Evolutionary conservation across 2,888 invertebrate species (phyloP).

Genomic region (Drosophila pseudotalamancana): DNA sequence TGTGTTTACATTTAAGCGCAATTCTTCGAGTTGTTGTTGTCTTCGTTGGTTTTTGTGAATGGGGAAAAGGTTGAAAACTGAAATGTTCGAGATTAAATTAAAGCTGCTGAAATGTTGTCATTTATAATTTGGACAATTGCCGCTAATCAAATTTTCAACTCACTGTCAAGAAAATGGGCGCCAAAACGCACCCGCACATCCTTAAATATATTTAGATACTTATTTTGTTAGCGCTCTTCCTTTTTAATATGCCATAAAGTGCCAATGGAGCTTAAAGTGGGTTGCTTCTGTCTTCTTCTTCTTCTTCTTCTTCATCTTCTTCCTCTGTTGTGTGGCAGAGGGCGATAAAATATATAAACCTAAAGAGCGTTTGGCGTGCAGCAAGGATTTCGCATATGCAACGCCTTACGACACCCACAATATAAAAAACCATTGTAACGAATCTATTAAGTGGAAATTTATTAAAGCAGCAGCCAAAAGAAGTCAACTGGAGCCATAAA

Average conservation of each 20-base stretch:
- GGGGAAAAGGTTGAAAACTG: slow-evolving; percentile 58
- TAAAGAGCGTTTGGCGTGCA: slow-evolving; percentile 37
- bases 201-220: slow-evolving; percentile 35
- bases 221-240: slow-evolving; percentile 30
- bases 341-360: slow-evolving; percentile 65
- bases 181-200: slow-evolving; percentile 3
- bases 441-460: slow-evolving; percentile 81
- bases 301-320: too few relatives aligned
- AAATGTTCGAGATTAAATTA: slow-evolving; percentile 73
- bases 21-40: slow-evolving; percentile 6
- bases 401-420: slow-evolving; percentile 17
- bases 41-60: not conserved
- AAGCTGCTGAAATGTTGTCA: slow-evolving; percentile 77
- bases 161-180: slow-evolving; percentile 7
- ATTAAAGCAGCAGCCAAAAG: slow-evolving; percentile 63
- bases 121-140: slow-evolving; percentile 78
- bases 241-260: slow-evolving; percentile 70
- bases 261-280: slow-evolving; percentile 35
- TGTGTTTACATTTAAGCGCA: slow-evolving; percentile 71
- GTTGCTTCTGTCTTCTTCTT: too few relatives aligned
- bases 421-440: slow-evolving; percentile 65
- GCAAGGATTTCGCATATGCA: slow-evolving; percentile 1
- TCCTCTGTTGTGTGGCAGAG: slow-evolving; percentile 33
- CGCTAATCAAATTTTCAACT: slow-evolving; percentile 71
- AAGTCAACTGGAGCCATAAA: slow-evolving; percentile 69